These are phyloP conservation scores for Sinocyclocheilus anophthalmus DNA, from an alignment of 2,113 vertebrate genomes.

Conservation along the genomic window DNA sequence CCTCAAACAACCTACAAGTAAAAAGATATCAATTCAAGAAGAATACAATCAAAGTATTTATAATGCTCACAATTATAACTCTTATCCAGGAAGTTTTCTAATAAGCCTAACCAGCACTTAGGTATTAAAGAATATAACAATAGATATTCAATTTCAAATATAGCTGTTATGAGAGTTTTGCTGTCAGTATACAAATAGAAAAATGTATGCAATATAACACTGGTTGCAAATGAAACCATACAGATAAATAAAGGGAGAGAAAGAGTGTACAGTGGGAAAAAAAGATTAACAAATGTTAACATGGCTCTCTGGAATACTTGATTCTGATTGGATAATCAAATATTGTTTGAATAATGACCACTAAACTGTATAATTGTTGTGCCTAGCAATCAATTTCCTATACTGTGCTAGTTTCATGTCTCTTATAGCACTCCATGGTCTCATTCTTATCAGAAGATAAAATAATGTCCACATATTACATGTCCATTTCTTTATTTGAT, in stretches of 20 bases:
- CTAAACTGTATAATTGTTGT: neutral
- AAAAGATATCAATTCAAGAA: neutral
- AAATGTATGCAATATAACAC: neutral
- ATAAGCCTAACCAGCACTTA: neutral
- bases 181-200: neutral
- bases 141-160: neutral
- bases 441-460: neutral
- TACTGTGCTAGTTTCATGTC: neutral
- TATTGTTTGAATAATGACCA: neutral
- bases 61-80: neutral
- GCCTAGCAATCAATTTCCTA: neutral
- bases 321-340: neutral
- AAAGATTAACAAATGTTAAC: neutral
- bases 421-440: neutral
- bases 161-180: neutral
- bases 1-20: conserved; percentile 11
- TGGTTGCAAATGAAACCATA: neutral
- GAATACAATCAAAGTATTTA: neutral
- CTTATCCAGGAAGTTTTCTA: neutral
- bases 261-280: neutral
- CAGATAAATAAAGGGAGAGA: neutral
- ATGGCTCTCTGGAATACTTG: neutral
- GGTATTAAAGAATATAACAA: neutral
- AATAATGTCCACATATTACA: neutral
- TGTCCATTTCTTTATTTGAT: neutral